Evolutionary conservation across 2,797 vertebrate species (phyloP), one percentile per base, ranked within the genome.

Genomic region (Sebastolobus alascanus): DNA sequence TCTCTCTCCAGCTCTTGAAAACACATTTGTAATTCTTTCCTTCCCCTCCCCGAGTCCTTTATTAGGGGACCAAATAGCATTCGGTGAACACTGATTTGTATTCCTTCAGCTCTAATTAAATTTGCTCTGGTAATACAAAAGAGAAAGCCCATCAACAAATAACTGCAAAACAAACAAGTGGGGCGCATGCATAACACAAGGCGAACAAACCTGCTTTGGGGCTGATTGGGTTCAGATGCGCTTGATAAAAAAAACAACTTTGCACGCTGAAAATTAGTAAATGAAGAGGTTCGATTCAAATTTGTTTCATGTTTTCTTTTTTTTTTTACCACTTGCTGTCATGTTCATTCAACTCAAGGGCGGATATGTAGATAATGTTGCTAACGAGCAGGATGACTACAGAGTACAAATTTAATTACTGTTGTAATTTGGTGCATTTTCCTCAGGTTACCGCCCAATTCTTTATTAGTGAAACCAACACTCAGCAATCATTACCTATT

Each of bases 31-130:
- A 90, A 88, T 89, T 87, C 85, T 75, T 84, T 84, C 68, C 83
- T 85, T 90, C 77, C 79, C 79, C 85, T 88, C 58, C 72, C 55
- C 35, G 31, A 79, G 67, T 77, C 82, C 76, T 93, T 89, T 92
- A 92, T 93, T 93, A 90, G 83, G 70, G 78, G 75, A 84, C 84
- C 88, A 90, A 93, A 92, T 85, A 86, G 85, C 75, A 81, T 91
- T 91, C 89, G 85, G 86, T 87, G 85, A 91, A 88, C 69, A 72
- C 83, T 87, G 85, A 91, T 93, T 93, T 93, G 89, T 90, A 93
- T 94, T 94, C 87, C 89, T 88, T 84, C 77, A 83, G 73, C 84
- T 89, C 86, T 94, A 93, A 95, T 94, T 94, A 90, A 91, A 94
- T 94, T 93, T 91, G 88, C 86, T 90, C 84, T 86, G 81, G 86